Percentiles rank a stretch among this genome's conserved stretches.
Conservation (phyloP, 2,888 invertebrate genomes). For the Drosophila dives region DNA sequence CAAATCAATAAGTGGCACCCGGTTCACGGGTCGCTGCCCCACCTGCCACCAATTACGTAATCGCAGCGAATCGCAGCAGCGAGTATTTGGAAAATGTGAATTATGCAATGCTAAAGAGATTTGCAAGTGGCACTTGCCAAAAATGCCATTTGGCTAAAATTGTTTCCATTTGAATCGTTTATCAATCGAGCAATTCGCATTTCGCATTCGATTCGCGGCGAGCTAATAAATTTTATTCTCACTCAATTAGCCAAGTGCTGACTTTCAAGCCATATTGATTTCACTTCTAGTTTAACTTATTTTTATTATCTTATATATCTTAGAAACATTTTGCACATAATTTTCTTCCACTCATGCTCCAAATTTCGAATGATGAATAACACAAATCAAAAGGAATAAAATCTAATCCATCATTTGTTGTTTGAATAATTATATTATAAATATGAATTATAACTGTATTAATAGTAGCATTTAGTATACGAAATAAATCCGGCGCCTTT, state of each 20-base stretch:
- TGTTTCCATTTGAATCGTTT: slow-evolving; percentile 46
- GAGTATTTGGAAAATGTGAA: background rate
- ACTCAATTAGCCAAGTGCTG: slow-evolving; percentile 19
- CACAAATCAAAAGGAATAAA: background rate
- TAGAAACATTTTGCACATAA: background rate
- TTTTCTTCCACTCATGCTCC: too few relatives aligned
- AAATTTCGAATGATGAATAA: background rate
- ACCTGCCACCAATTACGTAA: background rate
- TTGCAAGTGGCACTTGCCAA: background rate
- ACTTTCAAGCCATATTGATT: slow-evolving; percentile 1
- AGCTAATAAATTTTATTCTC: slow-evolving; percentile 38
- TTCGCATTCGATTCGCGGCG: slow-evolving; percentile 30
- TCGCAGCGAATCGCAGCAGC: background rate
- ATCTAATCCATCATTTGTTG: background rate
- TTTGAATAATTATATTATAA: background rate
- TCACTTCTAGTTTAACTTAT: background rate
- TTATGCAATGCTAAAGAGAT: background rate
- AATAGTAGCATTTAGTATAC: background rate
- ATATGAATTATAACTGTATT: background rate
- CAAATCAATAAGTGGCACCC: background rate
- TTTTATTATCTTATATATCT: background rate
- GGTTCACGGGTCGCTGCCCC: background rate
- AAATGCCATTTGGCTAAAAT: slow-evolving; percentile 13
- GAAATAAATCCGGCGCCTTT: background rate
- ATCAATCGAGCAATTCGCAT: slow-evolving; percentile 58